A percentile compares a stretch with the other conserved stretches of the same genome.
Conservation (phyloP, 2,797 vertebrate species). For the Oceanodroma leucorhoa region DNA sequence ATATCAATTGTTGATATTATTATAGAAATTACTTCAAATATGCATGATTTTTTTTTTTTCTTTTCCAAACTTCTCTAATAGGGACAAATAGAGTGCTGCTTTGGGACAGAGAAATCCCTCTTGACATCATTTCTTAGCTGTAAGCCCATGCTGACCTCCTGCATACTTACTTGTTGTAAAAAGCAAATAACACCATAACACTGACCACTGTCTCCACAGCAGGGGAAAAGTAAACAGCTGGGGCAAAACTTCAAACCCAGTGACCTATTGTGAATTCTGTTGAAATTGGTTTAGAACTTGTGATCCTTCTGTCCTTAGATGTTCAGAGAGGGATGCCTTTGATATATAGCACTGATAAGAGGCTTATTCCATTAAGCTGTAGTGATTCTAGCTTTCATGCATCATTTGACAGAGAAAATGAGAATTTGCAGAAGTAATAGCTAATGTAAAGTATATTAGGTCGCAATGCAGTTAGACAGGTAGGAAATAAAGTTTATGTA, state of each 20-base stretch:
- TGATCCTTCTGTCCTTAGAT: conserved; percentile 47
- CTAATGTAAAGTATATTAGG: conserved; percentile 53
- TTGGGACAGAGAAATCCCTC: background rate
- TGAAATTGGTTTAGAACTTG: background rate
- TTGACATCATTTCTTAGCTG: background rate
- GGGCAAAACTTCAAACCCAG: background rate
- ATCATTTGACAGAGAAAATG: conserved; percentile 70
- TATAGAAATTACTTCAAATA: background rate
- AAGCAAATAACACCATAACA: background rate
- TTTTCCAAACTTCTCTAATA: background rate
- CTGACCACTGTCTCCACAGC: background rate
- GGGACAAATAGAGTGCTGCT: background rate
- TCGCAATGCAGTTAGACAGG: conserved; percentile 13
- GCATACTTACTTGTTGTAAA: background rate
- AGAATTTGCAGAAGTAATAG: conserved; percentile 66
- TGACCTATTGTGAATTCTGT: background rate
- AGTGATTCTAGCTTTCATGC: conserved; percentile 59
- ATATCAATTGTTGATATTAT: background rate
- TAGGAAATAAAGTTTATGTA: conserved; percentile 45
- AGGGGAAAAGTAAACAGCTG: background rate
- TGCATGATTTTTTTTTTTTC: background rate
- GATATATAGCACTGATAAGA: conserved; percentile 39
- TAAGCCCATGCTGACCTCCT: background rate
- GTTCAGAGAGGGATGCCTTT: conserved; percentile 36
- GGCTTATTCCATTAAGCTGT: conserved; percentile 55